Evolutionary conservation across 2,888 invertebrate species (phyloP).

Genomic region (Herminia tarsipennalis): DNA sequence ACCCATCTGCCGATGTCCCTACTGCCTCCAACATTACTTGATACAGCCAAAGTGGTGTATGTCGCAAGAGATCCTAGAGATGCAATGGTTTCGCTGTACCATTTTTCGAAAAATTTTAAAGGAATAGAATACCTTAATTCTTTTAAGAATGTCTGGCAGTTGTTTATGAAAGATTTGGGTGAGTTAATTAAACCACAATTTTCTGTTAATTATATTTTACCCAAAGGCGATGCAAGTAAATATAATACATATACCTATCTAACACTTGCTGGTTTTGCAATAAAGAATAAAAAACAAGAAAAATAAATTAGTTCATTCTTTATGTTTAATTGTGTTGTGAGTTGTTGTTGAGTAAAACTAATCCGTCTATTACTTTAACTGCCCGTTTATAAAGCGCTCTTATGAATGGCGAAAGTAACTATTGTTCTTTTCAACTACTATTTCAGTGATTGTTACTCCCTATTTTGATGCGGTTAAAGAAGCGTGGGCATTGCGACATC

Average conservation of each 20-base stretch:
- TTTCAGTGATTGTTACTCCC: constrained; percentile 66
- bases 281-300: no score
- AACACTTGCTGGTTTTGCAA: no score
- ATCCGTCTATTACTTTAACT: no score
- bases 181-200: constrained; percentile 45
- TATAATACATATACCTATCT: no score
- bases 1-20: constrained; percentile 72
- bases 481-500: constrained; percentile 86
- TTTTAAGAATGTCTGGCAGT: constrained; percentile 87
- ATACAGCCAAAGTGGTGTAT: constrained; percentile 87
- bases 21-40: constrained; percentile 84
- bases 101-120: constrained; percentile 29
- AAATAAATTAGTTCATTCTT: no score
- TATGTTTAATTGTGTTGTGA: no score
- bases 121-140: not conserved
- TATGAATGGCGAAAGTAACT: not conserved
- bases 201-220: no score
- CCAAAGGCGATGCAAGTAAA: no score
- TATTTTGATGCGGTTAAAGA: constrained; percentile 91
- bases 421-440: no score
- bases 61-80: constrained; percentile 93
- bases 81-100: constrained; percentile 90
- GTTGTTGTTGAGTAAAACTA: no score
- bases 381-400: no score
- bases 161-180: constrained; percentile 87